phyloP scores from a whole-genome alignment of 1,140 invertebrate genomes.

The Drosophila melanogaster region Release_6_plus_ISO1_MT NT_033779.5:18085001-18085500 shows the following conservation, averaged over 20 bases:
- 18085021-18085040: conserved; percentile 93
- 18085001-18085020: conserved; percentile 88
- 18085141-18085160: conserved; percentile 87
- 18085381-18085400: conserved; percentile 85
- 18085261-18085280: conserved; percentile 78
- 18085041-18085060: conserved; percentile 89
- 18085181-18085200: conserved; percentile 91
- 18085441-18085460: conserved; percentile 95
- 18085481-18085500: conserved; percentile 88
- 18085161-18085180: conserved; percentile 88
- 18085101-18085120: conserved; percentile 88
- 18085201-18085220: conserved; percentile 85
- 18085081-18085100: conserved; percentile 87
- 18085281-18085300: conserved; percentile 85
- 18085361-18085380: conserved; percentile 69
- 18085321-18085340: conserved; percentile 89
- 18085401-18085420: conserved; percentile 88
- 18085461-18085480: conserved; percentile 89
- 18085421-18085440: conserved; percentile 90
- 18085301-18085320: conserved; percentile 87
- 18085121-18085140: conserved; percentile 87
- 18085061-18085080: conserved; percentile 90
- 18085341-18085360: conserved; percentile 74
- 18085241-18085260: conserved; percentile 87
- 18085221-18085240: conserved; percentile 88